Percentiles rank a stretch among this genome's conserved stretches.
phyloP scores from a whole-genome alignment of 2,888 invertebrate species.

The Vesta saturnalis region DNA sequence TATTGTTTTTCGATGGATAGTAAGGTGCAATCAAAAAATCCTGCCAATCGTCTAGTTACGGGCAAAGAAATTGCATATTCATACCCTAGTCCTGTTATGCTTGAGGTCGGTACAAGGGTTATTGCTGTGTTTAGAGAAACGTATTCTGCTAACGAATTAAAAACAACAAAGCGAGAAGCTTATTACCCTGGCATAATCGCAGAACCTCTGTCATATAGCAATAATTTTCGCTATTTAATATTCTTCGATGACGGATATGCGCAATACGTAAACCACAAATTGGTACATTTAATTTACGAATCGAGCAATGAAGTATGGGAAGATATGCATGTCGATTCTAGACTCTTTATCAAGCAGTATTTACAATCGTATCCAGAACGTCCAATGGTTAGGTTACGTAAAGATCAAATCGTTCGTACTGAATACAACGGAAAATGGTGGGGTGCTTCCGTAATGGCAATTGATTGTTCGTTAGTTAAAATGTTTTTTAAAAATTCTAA shows the following conservation, averaged over 20 bases:
- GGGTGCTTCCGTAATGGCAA: conserved; percentile 76
- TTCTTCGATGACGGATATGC: conserved; percentile 96
- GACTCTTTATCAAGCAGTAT: conserved; percentile 87
- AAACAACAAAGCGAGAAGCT: conserved; percentile 59
- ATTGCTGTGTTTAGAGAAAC: conserved; percentile 83
- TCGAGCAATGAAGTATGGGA: conserved; percentile 84
- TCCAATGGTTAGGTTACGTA: conserved; percentile 88
- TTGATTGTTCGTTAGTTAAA: conserved; percentile 91
- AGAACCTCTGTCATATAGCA: conserved; percentile 80
- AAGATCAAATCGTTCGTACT: conserved; percentile 82
- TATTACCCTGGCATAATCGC: conserved; percentile 86
- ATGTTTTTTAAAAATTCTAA: conserved; percentile 82
- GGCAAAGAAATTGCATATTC: conserved; percentile 80
- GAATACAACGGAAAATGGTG: conserved; percentile 91
- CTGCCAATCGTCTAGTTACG: conserved; percentile 60
- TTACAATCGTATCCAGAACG: conserved; percentile 79
- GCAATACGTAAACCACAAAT: conserved; percentile 79
- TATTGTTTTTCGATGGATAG: conserved; percentile 50
- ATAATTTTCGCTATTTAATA: conserved; percentile 82
- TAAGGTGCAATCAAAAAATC: conserved; percentile 50
- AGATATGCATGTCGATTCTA: conserved; percentile 83
- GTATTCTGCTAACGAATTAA: conserved; percentile 49
- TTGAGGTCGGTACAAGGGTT: conserved; percentile 86
- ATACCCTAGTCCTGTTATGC: conserved; percentile 70
- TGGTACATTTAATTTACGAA: conserved; percentile 76